Evolutionary conservation across 2,113 vertebrate species (phyloP), one percentile per base, ranked within the genome.

Genomic region (Ptilorrhoa leucosticta): DNA sequence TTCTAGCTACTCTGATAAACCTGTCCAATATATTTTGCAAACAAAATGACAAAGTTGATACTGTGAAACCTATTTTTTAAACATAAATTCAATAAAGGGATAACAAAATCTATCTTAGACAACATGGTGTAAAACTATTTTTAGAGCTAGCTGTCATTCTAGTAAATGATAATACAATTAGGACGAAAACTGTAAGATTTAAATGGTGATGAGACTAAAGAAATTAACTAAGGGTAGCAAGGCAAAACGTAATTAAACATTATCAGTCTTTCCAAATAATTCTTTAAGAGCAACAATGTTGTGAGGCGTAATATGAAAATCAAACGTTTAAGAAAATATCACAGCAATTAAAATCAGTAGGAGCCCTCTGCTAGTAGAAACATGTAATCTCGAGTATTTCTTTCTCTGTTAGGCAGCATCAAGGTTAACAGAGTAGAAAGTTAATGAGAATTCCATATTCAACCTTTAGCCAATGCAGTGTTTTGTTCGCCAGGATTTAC

Each of bases 331-430:
- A 97, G 60, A 94, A 96, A 95, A 94, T 94, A 97, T 90, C 75
- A 87, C 72, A 95, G 94, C 94, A 97, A 97, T 93, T 96, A 93
- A 95, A 95, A 98, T 75, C 96, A 96, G 96, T 83, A 96, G 93
- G 97, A 89, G 77, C 83, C 68, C 81, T 77, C 83, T 95, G 77
- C 63, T 66, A 96, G 94, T 39, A 85, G 48, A 95, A 97, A 97
- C 93, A 95, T 47, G 73, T 77, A 90, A 96, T 93, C 89, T 81
- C 83, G 93, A 94, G 81, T 69, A 90, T 93, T 97, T 65, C 45
- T 79, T 90, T 92, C 42, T 72, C 63, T 90, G 45, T 65, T 82
- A 83, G 87, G 90, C 47, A 89, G 56, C 91, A 95, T 80, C 84
- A 93, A 96, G 61, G 72, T 94, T 91, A 95, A 86, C 50, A 93